Evolutionary conservation across 2,888 invertebrate species (phyloP).

Genomic region (Erebia epiphron): DNA sequence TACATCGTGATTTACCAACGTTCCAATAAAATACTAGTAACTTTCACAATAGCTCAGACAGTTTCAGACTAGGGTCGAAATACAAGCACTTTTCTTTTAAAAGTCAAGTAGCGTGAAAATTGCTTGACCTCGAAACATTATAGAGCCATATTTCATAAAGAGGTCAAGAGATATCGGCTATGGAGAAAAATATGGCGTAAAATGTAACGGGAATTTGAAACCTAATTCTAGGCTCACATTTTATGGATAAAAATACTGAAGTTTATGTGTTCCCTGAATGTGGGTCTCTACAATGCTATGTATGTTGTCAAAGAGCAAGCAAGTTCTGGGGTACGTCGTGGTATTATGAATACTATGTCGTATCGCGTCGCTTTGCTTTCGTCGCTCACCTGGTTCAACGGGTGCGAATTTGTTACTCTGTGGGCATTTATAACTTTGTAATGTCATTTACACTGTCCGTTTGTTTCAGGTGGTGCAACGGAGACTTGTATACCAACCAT

Average conservation of each 20-base stretch:
- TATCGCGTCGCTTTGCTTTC: too few relatives aligned
- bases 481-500: conserved; percentile 69
- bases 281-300: background rate
- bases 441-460: background rate
- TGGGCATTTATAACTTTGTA: too few relatives aligned
- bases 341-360: too few relatives aligned
- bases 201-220: background rate
- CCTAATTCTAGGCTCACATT: background rate
- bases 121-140: conserved; percentile 17
- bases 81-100: conserved; percentile 15
- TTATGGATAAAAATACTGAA: background rate
- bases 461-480: conserved; percentile 55
- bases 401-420: too few relatives aligned
- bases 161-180: conserved; percentile 20
- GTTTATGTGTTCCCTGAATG: background rate
- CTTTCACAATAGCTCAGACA: background rate
- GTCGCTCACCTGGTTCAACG: too few relatives aligned
- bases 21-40: background rate
- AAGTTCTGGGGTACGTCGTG: too few relatives aligned
- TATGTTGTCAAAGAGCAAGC: background rate
- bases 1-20: too few relatives aligned
- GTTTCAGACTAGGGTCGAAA: background rate
- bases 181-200: background rate
- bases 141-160: conserved; percentile 13
- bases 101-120: conserved; percentile 16